Evolutionary conservation across 2,797 vertebrate genomes (phyloP).

Genomic region (Agapornis canus): DNA sequence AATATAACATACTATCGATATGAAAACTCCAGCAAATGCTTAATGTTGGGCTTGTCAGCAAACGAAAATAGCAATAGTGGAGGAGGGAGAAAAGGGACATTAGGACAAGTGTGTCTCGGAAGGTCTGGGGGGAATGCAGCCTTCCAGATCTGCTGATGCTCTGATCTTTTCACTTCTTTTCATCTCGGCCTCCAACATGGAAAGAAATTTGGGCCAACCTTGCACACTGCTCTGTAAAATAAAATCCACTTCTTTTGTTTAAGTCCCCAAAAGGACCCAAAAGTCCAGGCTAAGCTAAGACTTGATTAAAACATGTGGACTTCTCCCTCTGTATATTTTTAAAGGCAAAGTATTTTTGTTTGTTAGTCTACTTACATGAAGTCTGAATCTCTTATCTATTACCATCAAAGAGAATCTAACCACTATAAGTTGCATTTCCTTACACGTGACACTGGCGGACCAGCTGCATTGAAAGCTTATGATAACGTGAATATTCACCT

Average conservation of each 20-base stretch:
- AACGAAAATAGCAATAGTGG: slow-evolving; percentile 56
- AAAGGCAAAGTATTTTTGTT: not conserved
- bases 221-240: not conserved
- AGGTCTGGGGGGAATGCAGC: not conserved
- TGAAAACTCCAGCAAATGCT: slow-evolving; percentile 75
- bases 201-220: not conserved
- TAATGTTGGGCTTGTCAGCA: slow-evolving; percentile 76
- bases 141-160: not conserved
- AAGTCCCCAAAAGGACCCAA: not conserved
- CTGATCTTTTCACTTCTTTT: slow-evolving; percentile 5
- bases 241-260: not conserved
- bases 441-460: not conserved
- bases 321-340: not conserved
- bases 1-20: slow-evolving; percentile 80
- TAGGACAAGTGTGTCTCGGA: slow-evolving; percentile 34
- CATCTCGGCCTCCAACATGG: not conserved
- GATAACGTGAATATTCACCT: not conserved
- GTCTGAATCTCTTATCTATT: not conserved
- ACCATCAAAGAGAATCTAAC: not conserved
- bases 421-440: not conserved
- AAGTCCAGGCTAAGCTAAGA: not conserved
- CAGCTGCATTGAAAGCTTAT: not conserved
- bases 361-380: not conserved
- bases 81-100: slow-evolving; percentile 26
- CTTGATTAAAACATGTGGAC: not conserved